Conservation (phyloP, 2,888 invertebrate species). For the Cepaea hortensis region DNA sequence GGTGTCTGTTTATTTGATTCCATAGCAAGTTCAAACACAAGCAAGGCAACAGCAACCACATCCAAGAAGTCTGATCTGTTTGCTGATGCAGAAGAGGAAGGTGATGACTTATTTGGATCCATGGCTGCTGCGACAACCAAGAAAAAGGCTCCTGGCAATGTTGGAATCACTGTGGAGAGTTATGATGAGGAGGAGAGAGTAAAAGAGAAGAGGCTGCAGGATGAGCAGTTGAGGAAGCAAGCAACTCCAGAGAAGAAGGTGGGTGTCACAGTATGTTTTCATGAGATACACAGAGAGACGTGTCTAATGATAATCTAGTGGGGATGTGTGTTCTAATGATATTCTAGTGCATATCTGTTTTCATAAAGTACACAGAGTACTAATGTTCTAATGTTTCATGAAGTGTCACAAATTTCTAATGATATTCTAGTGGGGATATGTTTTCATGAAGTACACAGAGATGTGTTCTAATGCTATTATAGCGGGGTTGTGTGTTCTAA, state of each 20-base stretch:
- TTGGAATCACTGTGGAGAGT: slow-evolving; percentile 43
- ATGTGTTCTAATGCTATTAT: too few species aligned
- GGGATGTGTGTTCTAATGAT: too few species aligned
- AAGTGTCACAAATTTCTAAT: too few species aligned
- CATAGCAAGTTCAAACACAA: background rate
- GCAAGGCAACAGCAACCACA: background rate
- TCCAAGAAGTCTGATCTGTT: slow-evolving; percentile 47
- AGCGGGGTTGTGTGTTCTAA: too few species aligned
- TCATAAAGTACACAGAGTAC: too few species aligned
- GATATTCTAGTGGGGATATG: too few species aligned
- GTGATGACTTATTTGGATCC: slow-evolving; percentile 11
- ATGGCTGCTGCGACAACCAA: background rate
- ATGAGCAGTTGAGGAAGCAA: slow-evolving; percentile 30
- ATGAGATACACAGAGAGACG: too few species aligned
- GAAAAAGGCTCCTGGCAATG: slow-evolving; percentile 36
- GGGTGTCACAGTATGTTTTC: background rate
- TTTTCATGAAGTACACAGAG: too few species aligned
- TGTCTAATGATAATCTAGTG: too few species aligned
- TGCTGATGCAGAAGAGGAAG: slow-evolving; percentile 43
- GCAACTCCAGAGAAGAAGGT: slow-evolving; percentile 46
- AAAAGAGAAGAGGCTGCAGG: slow-evolving; percentile 31
- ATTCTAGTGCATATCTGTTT: too few species aligned
- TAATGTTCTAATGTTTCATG: too few species aligned
- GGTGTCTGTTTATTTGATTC: background rate
- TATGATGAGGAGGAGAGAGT: slow-evolving; percentile 38